phyloP scores from a whole-genome alignment of 2,113 vertebrate genomes.

The Mus musculus region GRCm39 chr16:6985001-6985500 shows the following conservation, averaged over 20 bases:
- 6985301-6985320: not conserved
- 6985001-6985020: not conserved
- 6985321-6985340: not conserved
- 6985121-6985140: constrained; percentile 52
- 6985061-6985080: not conserved
- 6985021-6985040: not conserved
- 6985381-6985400: not conserved
- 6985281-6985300: not conserved
- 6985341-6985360: not conserved
- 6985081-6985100: not conserved
- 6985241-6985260: constrained; percentile 55
- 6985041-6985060: not conserved
- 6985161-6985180: constrained; percentile 70
- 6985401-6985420: not conserved
- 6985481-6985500: not conserved
- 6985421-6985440: not conserved
- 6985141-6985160: constrained; percentile 67
- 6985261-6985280: constrained; percentile 1
- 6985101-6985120: not conserved
- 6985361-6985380: not conserved
- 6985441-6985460: not conserved
- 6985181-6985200: constrained; percentile 64
- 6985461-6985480: not conserved
- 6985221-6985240: constrained; percentile 34
- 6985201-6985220: constrained; percentile 25